Percentiles rank a stretch among this genome's conserved stretches.
These are phyloP conservation scores for Ammodramus savannarum DNA, from an alignment of 2,113 vertebrate species.

Conservation along the genomic window DNA sequence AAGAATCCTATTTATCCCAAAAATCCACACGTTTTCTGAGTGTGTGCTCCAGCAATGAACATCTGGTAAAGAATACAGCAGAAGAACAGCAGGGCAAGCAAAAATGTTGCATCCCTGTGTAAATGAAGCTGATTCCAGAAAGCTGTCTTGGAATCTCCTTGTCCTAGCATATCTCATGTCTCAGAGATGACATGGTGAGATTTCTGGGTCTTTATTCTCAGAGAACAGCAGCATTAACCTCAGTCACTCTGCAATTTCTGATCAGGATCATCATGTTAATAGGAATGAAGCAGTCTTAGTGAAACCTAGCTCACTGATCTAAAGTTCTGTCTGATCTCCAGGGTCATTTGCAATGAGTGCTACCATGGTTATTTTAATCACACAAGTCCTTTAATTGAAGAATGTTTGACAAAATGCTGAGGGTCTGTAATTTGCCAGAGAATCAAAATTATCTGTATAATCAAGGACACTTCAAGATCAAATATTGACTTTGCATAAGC, in stretches of 20 bases:
- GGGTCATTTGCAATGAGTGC: background rate
- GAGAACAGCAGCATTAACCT: background rate
- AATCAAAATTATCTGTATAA: background rate
- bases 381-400: background rate
- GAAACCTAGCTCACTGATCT: background rate
- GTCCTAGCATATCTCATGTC: background rate
- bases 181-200: background rate
- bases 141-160: background rate
- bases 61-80: background rate
- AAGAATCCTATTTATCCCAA: background rate
- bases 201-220: background rate
- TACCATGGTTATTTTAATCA: background rate
- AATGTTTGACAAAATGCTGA: background rate
- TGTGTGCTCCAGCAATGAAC: background rate
- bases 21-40: background rate
- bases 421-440: background rate
- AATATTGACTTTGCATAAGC: background rate
- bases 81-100: background rate
- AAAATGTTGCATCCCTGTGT: background rate
- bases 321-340: background rate
- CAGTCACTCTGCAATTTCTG: background rate
- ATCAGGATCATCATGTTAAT: background rate
- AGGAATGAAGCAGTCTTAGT: background rate
- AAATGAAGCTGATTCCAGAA: background rate
- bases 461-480: constrained; percentile 15